A percentile compares a stretch with the other conserved stretches of the same genome.
Conservation (phyloP, 2,888 invertebrate genomes). For the Drosophila stalkeri region DNA sequence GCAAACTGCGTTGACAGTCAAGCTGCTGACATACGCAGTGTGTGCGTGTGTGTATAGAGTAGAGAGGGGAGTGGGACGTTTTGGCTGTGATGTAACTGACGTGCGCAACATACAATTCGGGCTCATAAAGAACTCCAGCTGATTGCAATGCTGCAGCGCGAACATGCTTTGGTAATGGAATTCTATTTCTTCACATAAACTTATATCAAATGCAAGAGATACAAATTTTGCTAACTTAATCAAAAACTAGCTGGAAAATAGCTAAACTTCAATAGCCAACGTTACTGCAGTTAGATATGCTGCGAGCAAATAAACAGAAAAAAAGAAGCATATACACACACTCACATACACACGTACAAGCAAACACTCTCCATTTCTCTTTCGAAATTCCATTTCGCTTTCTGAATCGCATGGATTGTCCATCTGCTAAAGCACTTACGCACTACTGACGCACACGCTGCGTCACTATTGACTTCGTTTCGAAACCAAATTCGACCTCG, state of each 20-base stretch:
- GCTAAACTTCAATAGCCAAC: neutral
- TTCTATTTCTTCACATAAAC: neutral
- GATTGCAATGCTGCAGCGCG: constrained; percentile 13
- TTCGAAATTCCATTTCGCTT: constrained; percentile 2
- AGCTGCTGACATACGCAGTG: constrained; percentile 36
- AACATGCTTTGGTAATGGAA: constrained; percentile 4
- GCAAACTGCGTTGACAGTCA: constrained; percentile 56
- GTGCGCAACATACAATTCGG: constrained; percentile 7
- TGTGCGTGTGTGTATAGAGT: constrained; percentile 2
- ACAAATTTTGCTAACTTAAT: neutral
- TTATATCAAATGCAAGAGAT: too few relatives aligned
- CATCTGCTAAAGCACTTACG: constrained; percentile 7
- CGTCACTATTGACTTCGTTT: constrained; percentile 25
- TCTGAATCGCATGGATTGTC: constrained; percentile 9
- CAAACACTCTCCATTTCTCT: constrained; percentile 6
- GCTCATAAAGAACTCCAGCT: constrained; percentile 20
- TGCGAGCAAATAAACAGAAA: neutral
- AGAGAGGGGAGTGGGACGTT: neutral
- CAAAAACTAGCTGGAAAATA: neutral
- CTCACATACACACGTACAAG: neutral
- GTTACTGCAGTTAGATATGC: neutral
- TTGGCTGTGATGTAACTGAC: constrained; percentile 9
- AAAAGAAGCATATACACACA: neutral
- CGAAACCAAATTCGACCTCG: constrained; percentile 35
- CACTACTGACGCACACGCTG: neutral